A percentile compares a stretch with the other conserved stretches of the same genome.
These are phyloP conservation scores for Dasysyrphus albostriatus DNA, from an alignment of 2,888 invertebrate genomes.

Conservation along the genomic window DNA sequence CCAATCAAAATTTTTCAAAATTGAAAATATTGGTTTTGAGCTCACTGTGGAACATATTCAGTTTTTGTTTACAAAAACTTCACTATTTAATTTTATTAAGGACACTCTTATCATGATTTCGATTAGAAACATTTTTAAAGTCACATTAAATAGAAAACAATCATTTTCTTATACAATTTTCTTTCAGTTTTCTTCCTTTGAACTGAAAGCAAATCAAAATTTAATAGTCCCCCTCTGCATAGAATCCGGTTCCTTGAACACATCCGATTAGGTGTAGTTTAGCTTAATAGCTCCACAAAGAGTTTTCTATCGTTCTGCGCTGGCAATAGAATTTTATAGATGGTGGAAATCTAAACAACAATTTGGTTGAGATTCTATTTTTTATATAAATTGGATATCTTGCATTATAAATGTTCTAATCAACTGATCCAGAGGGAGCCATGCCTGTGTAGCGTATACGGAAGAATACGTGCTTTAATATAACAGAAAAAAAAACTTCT, in stretches of 20 bases:
- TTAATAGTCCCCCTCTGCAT: conserved; percentile 18
- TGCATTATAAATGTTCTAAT: conserved; percentile 22
- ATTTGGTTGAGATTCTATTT: not conserved
- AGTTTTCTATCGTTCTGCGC: conserved; percentile 16
- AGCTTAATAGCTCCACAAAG: conserved; percentile 10
- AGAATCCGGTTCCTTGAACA: not conserved
- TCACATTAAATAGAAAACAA: too few species aligned
- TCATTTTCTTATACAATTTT: not conserved
- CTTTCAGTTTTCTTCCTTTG: not conserved
- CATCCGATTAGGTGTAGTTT: conserved; percentile 21
- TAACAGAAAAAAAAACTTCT: not conserved
- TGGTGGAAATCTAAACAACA: not conserved
- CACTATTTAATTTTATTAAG: too few species aligned
- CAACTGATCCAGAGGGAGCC: not conserved
- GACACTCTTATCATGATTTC: too few species aligned
- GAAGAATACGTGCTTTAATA: not conserved
- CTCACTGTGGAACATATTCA: too few species aligned
- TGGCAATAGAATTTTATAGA: conserved; percentile 13
- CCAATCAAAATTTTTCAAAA: too few species aligned
- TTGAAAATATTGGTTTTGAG: too few species aligned
- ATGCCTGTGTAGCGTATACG: not conserved
- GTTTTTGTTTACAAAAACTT: too few species aligned
- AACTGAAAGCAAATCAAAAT: not conserved
- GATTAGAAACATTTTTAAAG: too few species aligned
- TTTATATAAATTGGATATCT: conserved; percentile 9